phyloP scores from a whole-genome alignment of 2,888 invertebrate genomes.

The Augochlorella aurata region DNA sequence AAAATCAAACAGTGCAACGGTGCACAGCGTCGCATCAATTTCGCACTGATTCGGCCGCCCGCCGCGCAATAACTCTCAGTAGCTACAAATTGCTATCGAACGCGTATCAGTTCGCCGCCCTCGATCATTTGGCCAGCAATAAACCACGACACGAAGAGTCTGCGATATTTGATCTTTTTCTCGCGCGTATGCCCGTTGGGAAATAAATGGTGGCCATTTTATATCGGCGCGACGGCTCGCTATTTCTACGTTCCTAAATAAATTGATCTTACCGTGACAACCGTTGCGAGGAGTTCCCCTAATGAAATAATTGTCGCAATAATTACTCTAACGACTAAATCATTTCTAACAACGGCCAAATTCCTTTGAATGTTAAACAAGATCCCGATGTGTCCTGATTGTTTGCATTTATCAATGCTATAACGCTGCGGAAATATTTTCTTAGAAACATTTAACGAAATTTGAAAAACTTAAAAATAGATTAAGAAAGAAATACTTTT shows the following conservation, averaged over 20 bases:
- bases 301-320: background rate
- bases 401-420: too few species aligned
- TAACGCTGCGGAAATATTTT: too few species aligned
- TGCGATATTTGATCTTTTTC: constrained; percentile 53
- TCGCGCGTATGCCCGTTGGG: constrained; percentile 26
- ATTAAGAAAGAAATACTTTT: too few species aligned
- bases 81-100: constrained; percentile 59
- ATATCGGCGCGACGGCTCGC: background rate
- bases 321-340: background rate
- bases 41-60: constrained; percentile 50
- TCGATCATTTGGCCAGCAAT: constrained; percentile 55
- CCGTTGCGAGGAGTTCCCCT: background rate
- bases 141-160: constrained; percentile 49
- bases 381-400: too few species aligned
- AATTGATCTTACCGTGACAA: constrained; percentile 25
- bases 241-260: background rate
- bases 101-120: constrained; percentile 57
- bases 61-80: constrained; percentile 51
- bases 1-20: constrained; percentile 61
- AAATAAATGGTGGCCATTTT: constrained; percentile 42
- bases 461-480: too few species aligned
- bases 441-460: too few species aligned
- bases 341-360: background rate
- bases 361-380: too few species aligned
- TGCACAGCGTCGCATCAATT: constrained; percentile 53